phyloP scores from a whole-genome alignment of 2,113 vertebrate species.

The Malaclemys terrapin region DNA sequence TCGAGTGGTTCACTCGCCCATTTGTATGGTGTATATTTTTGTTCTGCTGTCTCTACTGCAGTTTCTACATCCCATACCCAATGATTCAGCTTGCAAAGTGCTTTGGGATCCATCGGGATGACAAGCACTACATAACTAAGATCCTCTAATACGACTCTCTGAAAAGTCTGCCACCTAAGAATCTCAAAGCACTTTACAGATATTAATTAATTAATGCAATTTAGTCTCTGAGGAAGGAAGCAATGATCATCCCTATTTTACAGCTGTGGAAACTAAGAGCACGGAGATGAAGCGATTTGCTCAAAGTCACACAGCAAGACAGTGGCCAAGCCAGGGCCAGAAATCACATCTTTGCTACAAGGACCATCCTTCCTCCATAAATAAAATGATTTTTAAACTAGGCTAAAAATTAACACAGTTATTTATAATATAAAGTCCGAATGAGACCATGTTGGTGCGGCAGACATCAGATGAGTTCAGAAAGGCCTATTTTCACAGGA shows the following conservation, averaged over 20 bases:
- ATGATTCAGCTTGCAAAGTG: not conserved
- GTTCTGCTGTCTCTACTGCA: not conserved
- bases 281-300: not conserved
- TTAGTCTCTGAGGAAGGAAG: not conserved
- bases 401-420: constrained; percentile 2
- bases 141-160: not conserved
- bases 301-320: not conserved
- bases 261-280: not conserved
- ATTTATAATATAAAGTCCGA: constrained; percentile 4
- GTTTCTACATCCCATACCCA: not conserved
- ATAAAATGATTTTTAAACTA: not conserved
- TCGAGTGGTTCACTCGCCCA: not conserved
- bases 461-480: not conserved
- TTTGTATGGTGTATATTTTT: not conserved
- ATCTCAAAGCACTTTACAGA: not conserved
- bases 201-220: not conserved
- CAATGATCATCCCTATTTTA: not conserved
- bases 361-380: not conserved
- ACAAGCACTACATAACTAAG: not conserved
- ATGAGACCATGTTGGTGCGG: not conserved
- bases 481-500: not conserved
- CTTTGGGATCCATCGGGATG: not conserved
- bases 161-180: not conserved
- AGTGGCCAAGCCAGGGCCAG: not conserved
- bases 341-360: not conserved